Evolutionary conservation across 2,113 vertebrate genomes (phyloP).

Genomic region (Chloropsis cyanopogon): DNA sequence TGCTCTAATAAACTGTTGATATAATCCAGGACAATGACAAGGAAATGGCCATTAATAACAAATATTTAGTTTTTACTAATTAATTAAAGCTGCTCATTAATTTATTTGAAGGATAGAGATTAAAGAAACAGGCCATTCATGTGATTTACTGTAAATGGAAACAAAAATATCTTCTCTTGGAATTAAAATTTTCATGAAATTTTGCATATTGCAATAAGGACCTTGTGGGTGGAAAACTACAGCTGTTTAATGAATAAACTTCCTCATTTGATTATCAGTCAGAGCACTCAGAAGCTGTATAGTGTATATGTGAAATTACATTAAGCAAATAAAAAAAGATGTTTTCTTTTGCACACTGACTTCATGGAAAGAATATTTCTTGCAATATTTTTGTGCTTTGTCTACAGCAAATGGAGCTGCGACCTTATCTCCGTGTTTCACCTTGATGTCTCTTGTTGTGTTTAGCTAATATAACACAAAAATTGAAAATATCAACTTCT

Average conservation of each 20-base stretch:
- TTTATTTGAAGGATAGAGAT: background rate
- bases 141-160: background rate
- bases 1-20: background rate
- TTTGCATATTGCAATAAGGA: background rate
- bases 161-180: background rate
- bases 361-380: background rate
- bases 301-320: background rate
- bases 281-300: background rate
- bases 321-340: background rate
- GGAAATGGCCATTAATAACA: background rate
- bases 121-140: background rate
- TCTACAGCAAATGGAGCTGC: background rate
- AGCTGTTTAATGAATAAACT: background rate
- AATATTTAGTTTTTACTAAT: background rate
- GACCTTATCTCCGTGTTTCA: rapidly evolving
- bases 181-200: background rate
- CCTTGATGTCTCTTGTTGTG: background rate
- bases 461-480: background rate
- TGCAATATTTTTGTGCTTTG: background rate
- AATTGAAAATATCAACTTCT: background rate
- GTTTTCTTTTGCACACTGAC: background rate
- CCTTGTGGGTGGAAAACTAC: background rate
- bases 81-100: background rate
- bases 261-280: background rate
- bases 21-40: background rate